Base-by-base conservation (phyloP, 2,888 invertebrate genomes). In the Lycophotia porphyrea region DNA sequence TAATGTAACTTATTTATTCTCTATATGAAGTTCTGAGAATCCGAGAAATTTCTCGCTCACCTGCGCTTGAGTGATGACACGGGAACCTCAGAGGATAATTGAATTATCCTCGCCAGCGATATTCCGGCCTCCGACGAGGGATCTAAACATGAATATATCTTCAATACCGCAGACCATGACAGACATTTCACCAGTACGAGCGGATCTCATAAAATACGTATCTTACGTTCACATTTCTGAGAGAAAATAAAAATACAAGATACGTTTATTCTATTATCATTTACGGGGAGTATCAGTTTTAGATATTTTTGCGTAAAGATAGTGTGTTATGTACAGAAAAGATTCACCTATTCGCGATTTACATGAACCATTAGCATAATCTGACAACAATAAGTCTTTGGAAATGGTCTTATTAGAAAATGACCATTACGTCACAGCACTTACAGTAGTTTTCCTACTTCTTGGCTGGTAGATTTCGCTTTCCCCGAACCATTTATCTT, bases 401-500 rank as follows among this genome's bases (percentile, higher is more conserved):
- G 79, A 84, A 87, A 85, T 87, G 78, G 77, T 82, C 81, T 87
- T 88, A 90, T 87, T 84, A 87, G 85, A 76, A 86, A 88, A 87
- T 87, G 81, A 80, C 88, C 87, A 85, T 91, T 90, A 90, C 84
- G 66, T 84, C 80, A 84, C 78, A 84, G 88, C 85, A 88, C 89
- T 91, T 88, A 90, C 79, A 85, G 88, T 88, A 90, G 91, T 91
- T 91, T 91, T 88, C 89, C 88, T 91, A 90, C 90, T 90, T 90
- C 90, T 91, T 92, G 90, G 90, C 89, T 90, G 91, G 92, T 91
- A 91, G 92, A 92, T 91, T 92, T 91, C 92, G 90, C 91, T 91
- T 92, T 91, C 91, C 88, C 87, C 88, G 87, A 90, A 92, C 92
- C 92, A 93, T 95, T 95, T 94, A 93, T 94, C 94, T 94, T 90